Evolutionary conservation across 2,113 vertebrate genomes (phyloP).

Genomic region (Arenaria interpres): DNA sequence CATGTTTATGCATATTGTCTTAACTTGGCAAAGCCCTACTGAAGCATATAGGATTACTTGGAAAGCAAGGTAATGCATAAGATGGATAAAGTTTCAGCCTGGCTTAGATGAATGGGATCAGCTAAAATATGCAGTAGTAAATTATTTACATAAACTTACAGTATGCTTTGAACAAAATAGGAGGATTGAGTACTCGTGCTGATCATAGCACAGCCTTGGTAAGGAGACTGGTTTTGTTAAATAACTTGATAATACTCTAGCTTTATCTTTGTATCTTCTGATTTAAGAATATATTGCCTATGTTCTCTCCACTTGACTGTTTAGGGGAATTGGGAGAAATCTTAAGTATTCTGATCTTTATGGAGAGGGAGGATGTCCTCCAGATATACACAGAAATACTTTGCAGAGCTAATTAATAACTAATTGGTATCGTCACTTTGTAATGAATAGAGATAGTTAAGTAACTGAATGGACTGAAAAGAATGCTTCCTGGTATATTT

Average conservation of each 20-base stretch:
- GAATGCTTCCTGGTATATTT: not conserved
- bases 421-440: not conserved
- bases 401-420: not conserved
- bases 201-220: not conserved
- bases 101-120: not conserved
- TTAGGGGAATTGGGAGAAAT: not conserved
- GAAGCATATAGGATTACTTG: not conserved
- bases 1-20: not conserved
- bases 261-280: not conserved
- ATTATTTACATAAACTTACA: not conserved
- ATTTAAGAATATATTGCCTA: not conserved
- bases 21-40: not conserved
- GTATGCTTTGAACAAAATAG: not conserved
- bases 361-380: not conserved
- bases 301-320: not conserved
- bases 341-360: not conserved
- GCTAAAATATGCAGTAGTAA: not conserved
- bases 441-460: not conserved
- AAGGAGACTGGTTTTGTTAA: not conserved
- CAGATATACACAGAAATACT: not conserved
- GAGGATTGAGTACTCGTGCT: not conserved
- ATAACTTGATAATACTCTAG: not conserved
- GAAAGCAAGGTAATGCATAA: not conserved
- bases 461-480: not conserved
- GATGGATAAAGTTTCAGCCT: not conserved